Conservation (phyloP, 2,113 vertebrate species). For the Phyllostomus discolor region DNA sequence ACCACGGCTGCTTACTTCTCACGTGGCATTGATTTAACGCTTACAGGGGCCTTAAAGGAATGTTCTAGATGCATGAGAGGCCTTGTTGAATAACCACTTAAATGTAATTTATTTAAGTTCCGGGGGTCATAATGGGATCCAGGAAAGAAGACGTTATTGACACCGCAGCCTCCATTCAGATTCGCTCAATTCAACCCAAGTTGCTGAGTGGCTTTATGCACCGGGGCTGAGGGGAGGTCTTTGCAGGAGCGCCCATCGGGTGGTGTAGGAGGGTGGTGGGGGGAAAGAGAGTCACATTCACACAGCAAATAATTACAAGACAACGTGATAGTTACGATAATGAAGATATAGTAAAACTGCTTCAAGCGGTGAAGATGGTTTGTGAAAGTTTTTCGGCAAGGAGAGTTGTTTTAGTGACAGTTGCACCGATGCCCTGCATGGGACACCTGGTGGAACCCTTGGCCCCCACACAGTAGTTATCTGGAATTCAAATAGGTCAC, state of each 20-base stretch:
- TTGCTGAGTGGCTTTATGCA: background rate
- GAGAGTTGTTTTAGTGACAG: background rate
- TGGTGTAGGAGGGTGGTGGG: background rate
- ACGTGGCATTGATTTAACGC: background rate
- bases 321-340: conserved; percentile 34
- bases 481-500: background rate
- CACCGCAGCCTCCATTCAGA: background rate
- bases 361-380: conserved; percentile 20
- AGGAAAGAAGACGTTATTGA: background rate
- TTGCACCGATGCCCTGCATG: background rate
- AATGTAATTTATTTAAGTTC: background rate
- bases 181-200: background rate
- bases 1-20: background rate
- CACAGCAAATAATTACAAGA: conserved; percentile 46
- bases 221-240: background rate
- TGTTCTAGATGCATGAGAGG: background rate
- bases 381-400: background rate
- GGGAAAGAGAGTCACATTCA: background rate
- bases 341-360: conserved; percentile 36
- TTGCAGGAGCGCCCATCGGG: background rate
- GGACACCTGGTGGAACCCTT: background rate
- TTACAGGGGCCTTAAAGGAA: background rate
- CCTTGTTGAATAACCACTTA: background rate
- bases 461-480: background rate
- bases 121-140: background rate